Evolutionary conservation across 2,797 vertebrate genomes (phyloP).

Genomic region (Pipistrellus pipistrellus): DNA sequence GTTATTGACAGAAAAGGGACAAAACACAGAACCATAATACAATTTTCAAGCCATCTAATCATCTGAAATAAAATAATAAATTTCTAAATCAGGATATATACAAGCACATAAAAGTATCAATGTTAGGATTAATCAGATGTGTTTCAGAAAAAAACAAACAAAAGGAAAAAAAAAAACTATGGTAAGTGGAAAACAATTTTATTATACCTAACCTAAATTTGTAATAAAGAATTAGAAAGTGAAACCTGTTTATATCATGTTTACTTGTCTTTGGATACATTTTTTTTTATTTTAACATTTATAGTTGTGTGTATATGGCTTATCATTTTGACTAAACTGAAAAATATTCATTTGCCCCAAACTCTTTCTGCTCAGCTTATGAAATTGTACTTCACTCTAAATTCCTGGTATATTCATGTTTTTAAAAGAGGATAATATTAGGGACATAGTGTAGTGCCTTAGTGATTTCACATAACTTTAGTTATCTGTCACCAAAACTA

Average conservation of each 20-base stretch:
- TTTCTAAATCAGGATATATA: background rate
- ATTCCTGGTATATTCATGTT: background rate
- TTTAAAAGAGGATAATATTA: background rate
- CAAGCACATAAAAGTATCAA: background rate
- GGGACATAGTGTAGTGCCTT: background rate
- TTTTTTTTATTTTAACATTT: background rate
- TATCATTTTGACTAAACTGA: background rate
- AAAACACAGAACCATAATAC: background rate
- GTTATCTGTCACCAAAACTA: background rate
- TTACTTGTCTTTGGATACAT: background rate
- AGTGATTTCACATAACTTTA: constrained; percentile 5
- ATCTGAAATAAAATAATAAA: background rate
- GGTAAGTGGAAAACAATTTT: background rate
- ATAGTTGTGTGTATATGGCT: background rate
- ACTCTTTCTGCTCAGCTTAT: background rate
- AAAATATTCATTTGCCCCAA: background rate
- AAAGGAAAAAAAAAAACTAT: background rate
- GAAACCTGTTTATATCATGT: background rate
- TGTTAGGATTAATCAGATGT: background rate
- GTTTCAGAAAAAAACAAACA: background rate
- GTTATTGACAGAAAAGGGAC: background rate
- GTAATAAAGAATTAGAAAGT: background rate
- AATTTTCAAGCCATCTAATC: background rate
- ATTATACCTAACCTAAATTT: background rate
- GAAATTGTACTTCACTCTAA: background rate